Evolutionary conservation across 2,113 vertebrate genomes (phyloP), one percentile per base, ranked within the genome.

Genomic region (Microcebus griseorufus): DNA sequence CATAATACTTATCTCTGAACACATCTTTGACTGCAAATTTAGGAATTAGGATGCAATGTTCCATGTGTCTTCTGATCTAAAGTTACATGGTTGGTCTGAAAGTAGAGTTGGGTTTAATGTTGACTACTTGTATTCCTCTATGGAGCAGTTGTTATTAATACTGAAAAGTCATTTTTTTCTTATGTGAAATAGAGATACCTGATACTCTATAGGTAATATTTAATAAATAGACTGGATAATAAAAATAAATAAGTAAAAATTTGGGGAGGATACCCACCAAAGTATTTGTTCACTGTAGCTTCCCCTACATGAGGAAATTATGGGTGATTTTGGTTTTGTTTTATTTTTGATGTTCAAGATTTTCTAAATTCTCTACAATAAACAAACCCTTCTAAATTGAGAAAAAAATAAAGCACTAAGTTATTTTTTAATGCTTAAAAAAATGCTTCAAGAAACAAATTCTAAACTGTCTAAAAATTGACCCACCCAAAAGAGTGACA

Each of bases 341-440:
- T 37, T 62, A 10, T 82, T 91, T 78, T 18, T 85, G 45, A 88
- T 51, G 18, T 4, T 73, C 75, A 93, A 45, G 39, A 83, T 86
- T 93, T 91, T 93, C 42, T 92, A 58, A 70, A 3, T 78, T 79
- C 32, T 90, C 51, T 58, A 88, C 25, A 84, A 95, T 86, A 87
- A 88, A 88, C 6, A 69, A 82, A 70, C 37, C 32, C 32, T 37
- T 58, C 80, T 84, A 84, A 95, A 87, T 78, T 58, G 11, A 58
- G 37, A 11, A 20, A 64, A 64, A 86, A 82, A 88, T 55, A 79
- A 75, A 88, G 27, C 60, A 79, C 82, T 87, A 67, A 72, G 55
- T 10, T n/a, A 67, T 73, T 87, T 67, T 65, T 82, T 82, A 39
- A 84, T 65, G 25, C 42, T 86, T 48, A 45, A 29, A 1, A 78